phyloP scores from a whole-genome alignment of 2,797 vertebrate genomes.

The Protonibea diacanthus region DNA sequence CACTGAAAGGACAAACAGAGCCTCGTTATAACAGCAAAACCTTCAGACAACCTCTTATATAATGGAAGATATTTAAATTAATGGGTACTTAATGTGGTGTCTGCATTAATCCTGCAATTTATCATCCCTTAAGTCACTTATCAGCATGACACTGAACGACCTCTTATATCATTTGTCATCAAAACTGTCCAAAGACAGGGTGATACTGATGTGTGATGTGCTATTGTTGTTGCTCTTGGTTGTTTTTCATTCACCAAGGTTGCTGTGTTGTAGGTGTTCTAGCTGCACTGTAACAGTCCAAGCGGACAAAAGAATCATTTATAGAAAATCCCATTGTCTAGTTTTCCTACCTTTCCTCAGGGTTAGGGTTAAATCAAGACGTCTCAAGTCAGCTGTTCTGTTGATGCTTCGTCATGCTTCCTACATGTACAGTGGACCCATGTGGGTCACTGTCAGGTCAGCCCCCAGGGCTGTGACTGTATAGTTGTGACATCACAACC shows the following conservation, averaged over 20 bases:
- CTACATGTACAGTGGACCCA: too few relatives aligned
- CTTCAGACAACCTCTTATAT: neutral
- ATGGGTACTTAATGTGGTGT: neutral
- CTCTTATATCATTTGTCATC: neutral
- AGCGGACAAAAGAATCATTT: neutral
- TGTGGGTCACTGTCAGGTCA: too few relatives aligned
- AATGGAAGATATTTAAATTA: neutral
- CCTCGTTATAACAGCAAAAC: neutral
- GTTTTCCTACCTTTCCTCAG: too few relatives aligned
- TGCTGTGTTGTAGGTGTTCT: neutral
- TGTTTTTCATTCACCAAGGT: too few relatives aligned
- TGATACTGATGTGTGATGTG: neutral
- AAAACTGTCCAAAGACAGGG: neutral
- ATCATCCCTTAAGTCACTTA: neutral
- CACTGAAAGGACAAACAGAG: conserved; percentile 1
- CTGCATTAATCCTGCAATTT: neutral
- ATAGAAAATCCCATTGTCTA: neutral
- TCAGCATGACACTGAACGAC: neutral
- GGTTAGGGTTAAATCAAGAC: too few relatives aligned
- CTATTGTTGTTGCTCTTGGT: too few relatives aligned
- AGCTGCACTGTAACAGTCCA: neutral
- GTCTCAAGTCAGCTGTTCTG: too few relatives aligned
- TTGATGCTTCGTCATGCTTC: too few relatives aligned
- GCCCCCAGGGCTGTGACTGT: too few relatives aligned
- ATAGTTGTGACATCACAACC: too few relatives aligned